Percentiles rank a stretch among this genome's conserved stretches.
These are phyloP conservation scores for Oreochromis mossambicus DNA, from an alignment of 2,797 vertebrate species.

Conservation along the genomic window DNA sequence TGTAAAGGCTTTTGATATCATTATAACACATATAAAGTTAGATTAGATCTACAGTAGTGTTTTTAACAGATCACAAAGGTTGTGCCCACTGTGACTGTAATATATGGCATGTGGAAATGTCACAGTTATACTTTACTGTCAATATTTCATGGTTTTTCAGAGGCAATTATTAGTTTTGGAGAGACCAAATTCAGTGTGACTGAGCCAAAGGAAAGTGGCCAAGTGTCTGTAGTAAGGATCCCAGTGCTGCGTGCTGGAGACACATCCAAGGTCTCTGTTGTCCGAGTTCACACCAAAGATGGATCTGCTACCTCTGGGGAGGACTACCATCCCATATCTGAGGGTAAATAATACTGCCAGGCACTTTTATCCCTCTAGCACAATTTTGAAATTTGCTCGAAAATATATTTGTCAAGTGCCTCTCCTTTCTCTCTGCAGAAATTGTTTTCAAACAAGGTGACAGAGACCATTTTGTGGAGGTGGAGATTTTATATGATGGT, in stretches of 20 bases:
- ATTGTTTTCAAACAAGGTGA: constrained; percentile 90
- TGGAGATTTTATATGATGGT: constrained; percentile 89
- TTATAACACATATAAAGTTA: background rate
- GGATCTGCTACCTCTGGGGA: constrained; percentile 94
- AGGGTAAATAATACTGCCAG: constrained; percentile 54
- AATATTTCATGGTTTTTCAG: constrained; percentile 60
- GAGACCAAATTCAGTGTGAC: constrained; percentile 90
- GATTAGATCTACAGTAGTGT: background rate
- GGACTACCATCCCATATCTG: constrained; percentile 88
- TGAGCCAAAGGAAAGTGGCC: constrained; percentile 83
- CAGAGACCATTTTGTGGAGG: constrained; percentile 82
- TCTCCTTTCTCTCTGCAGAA: constrained; percentile 71
- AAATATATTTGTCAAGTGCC: background rate
- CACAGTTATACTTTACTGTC: background rate
- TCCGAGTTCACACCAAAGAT: constrained; percentile 94
- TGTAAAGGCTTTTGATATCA: background rate
- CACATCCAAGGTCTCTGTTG: constrained; percentile 88
- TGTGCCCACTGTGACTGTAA: background rate
- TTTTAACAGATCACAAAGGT: background rate
- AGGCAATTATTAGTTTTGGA: constrained; percentile 87
- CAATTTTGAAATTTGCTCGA: background rate
- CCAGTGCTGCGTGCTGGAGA: constrained; percentile 89
- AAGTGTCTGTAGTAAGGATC: constrained; percentile 83
- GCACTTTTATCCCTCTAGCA: background rate
- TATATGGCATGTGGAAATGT: background rate